These are phyloP conservation scores for Aphis gossypii DNA, from an alignment of 1,140 invertebrate genomes.

Conservation along the genomic window DNA sequence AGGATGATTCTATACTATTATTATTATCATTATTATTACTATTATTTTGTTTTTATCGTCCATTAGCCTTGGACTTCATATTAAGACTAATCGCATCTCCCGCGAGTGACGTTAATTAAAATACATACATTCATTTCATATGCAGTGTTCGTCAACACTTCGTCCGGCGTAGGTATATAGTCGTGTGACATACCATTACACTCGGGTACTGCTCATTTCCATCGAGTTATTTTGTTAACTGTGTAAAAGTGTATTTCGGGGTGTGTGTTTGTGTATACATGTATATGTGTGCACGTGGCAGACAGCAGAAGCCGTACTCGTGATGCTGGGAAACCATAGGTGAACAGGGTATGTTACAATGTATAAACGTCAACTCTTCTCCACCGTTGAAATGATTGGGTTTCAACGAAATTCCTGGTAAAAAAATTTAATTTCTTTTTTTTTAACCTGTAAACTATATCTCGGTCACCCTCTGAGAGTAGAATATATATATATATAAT, in stretches of 20 bases:
- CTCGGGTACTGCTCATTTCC: neutral
- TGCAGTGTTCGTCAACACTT: neutral
- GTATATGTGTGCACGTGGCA: slow-evolving; percentile 7
- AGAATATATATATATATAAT: neutral
- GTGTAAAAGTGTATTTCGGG: neutral
- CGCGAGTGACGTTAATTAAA: slow-evolving; percentile 31
- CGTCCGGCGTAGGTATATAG: neutral
- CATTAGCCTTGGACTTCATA: slow-evolving; percentile 15
- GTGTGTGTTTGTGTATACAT: neutral
- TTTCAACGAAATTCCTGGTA: slow-evolving; percentile 38
- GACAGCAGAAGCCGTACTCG: slow-evolving; percentile 45
- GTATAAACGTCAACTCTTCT: slow-evolving; percentile 20
- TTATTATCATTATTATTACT: neutral
- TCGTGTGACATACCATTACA: neutral
- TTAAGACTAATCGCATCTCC: slow-evolving; percentile 22
- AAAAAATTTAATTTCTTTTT: neutral
- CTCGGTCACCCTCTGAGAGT: neutral
- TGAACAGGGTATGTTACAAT: slow-evolving; percentile 33
- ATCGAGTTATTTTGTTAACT: slow-evolving; percentile 6
- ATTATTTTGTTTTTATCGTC: neutral
- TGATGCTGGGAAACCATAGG: slow-evolving; percentile 55
- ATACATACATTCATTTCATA: neutral
- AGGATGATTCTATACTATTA: neutral
- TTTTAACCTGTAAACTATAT: slow-evolving; percentile 10
- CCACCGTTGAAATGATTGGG: slow-evolving; percentile 32